Percentiles rank a stretch among this genome's conserved stretches.
These are phyloP conservation scores for Burhinus oedicnemus DNA, from an alignment of 2,113 vertebrate species.

Conservation along the genomic window DNA sequence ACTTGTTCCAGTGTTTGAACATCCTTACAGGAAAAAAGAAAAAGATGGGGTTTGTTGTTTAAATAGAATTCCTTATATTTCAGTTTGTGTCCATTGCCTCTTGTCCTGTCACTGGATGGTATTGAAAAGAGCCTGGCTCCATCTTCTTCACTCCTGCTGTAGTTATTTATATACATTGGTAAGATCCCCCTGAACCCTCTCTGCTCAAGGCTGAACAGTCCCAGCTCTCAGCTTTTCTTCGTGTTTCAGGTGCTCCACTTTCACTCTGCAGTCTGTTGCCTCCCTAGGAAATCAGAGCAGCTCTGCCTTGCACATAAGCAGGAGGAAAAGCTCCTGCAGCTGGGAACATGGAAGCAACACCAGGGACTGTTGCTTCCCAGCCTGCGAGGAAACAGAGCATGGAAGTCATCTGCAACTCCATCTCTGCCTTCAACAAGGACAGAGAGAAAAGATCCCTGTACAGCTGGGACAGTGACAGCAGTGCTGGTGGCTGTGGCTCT, in stretches of 20 bases:
- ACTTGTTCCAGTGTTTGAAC: neutral
- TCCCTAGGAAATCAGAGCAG: neutral
- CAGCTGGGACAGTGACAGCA: neutral
- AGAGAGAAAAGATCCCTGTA: neutral
- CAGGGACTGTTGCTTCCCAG: neutral
- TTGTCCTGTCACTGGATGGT: neutral
- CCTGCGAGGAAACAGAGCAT: neutral
- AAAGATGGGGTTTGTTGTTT: fast-evolving
- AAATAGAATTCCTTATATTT: neutral
- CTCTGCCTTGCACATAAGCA: neutral
- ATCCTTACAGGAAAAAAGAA: neutral
- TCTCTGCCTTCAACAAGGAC: neutral
- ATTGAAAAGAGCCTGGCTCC: neutral
- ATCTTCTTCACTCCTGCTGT: neutral
- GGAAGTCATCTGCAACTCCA: neutral
- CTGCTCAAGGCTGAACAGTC: neutral
- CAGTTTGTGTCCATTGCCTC: neutral
- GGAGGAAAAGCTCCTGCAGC: neutral
- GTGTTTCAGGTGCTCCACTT: neutral
- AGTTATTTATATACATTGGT: neutral
- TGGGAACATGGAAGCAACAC: fast-evolving
- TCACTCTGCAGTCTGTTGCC: neutral
- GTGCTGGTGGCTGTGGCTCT: neutral
- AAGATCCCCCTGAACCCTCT: neutral
- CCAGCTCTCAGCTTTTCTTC: neutral